A percentile compares a stretch with the other conserved stretches of the same genome.
These are phyloP conservation scores for Cryptocephalus moraei DNA, from an alignment of 2,888 invertebrate genomes.

Conservation along the genomic window DNA sequence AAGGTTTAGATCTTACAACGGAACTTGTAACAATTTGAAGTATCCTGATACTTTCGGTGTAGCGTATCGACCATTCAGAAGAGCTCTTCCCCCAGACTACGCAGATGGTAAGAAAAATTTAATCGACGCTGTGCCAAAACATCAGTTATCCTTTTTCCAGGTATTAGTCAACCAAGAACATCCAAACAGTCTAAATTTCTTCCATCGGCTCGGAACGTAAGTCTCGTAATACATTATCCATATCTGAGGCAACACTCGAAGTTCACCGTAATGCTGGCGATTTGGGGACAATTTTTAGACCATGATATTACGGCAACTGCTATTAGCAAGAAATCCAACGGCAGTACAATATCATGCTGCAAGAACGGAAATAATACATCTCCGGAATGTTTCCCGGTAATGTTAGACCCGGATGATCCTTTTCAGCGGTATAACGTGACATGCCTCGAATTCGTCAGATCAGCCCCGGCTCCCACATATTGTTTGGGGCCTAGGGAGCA, in stretches of 20 bases:
- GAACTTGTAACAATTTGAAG: slow-evolving; percentile 64
- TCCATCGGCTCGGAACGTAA: slow-evolving; percentile 68
- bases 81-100: slow-evolving; percentile 65
- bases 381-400: slow-evolving; percentile 75
- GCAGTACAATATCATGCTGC: slow-evolving; percentile 65
- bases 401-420: slow-evolving; percentile 55
- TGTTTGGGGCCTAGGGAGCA: slow-evolving; percentile 74
- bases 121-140: neutral
- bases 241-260: slow-evolving; percentile 61
- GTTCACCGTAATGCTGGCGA: slow-evolving; percentile 76
- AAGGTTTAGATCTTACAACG: slow-evolving; percentile 59
- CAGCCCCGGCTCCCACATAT: slow-evolving; percentile 69
- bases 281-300: slow-evolving; percentile 83
- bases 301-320: slow-evolving; percentile 83
- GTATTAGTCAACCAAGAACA: slow-evolving; percentile 53
- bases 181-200: slow-evolving; percentile 44
- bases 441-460: slow-evolving; percentile 81
- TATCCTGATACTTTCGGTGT: slow-evolving; percentile 59
- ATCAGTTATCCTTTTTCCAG: slow-evolving; percentile 30
- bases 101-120: slow-evolving; percentile 55
- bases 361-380: slow-evolving; percentile 37
- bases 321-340: slow-evolving; percentile 60
- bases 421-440: slow-evolving; percentile 54
- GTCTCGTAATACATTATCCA: slow-evolving; percentile 62
- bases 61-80: slow-evolving; percentile 61